These are phyloP conservation scores for Aphelenchoides fujianensis DNA, from an alignment of 1,140 invertebrate species.

Conservation along the genomic window DNA sequence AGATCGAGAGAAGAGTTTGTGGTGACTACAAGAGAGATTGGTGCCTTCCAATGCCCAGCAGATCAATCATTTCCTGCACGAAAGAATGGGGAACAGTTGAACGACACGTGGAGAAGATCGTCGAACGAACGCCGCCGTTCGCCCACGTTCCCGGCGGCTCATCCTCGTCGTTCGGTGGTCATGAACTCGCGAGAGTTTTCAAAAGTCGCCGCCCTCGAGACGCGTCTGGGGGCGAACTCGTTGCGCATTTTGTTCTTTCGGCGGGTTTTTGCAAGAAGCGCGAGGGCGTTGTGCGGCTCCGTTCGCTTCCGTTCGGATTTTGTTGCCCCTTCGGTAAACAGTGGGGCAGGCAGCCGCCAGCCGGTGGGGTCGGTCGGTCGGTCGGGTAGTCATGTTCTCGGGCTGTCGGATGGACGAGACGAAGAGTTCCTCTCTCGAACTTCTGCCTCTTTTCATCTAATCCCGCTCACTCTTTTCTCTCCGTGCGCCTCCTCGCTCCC, in stretches of 20 bases:
- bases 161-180: too few species aligned
- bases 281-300: background rate
- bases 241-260: background rate
- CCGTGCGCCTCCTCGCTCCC: background rate
- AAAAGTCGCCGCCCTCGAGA: background rate
- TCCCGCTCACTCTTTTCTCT: background rate
- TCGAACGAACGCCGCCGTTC: background rate
- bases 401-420: too few species aligned
- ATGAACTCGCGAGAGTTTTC: too few species aligned
- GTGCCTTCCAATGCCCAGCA: too few species aligned
- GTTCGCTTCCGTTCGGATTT: background rate
- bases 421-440: background rate
- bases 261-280: background rate
- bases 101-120: background rate
- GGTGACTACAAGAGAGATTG: too few species aligned
- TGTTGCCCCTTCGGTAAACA: conserved; percentile 5
- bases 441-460: background rate
- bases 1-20: too few species aligned
- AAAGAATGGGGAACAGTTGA: background rate
- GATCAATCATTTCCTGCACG: too few species aligned
- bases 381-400: too few species aligned
- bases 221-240: background rate
- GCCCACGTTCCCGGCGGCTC: too few species aligned
- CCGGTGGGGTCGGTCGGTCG: too few species aligned
- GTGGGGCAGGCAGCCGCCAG: too few species aligned